Percentiles rank a stretch among this genome's conserved stretches.
phyloP scores from a whole-genome alignment of 2,797 vertebrate species.

The Lacerta bilineata region DNA sequence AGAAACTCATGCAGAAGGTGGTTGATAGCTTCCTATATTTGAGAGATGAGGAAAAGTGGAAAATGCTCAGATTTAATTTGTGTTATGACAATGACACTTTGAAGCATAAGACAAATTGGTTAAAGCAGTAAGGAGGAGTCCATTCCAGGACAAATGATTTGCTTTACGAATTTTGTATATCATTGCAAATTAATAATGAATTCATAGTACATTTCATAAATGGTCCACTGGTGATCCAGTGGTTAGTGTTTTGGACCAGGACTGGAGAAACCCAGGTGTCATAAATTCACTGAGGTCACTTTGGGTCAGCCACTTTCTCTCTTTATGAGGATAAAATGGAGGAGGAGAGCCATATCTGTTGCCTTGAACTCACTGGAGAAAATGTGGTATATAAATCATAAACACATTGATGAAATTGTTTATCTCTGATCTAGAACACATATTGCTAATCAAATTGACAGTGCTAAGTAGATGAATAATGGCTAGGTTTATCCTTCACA shows the following conservation, averaged over 20 bases:
- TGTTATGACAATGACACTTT: neutral
- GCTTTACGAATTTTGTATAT: too few relatives aligned
- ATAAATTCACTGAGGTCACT: too few relatives aligned
- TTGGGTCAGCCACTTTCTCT: too few relatives aligned
- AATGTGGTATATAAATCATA: too few relatives aligned
- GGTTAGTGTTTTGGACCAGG: too few relatives aligned
- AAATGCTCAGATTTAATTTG: neutral
- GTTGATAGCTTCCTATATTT: neutral
- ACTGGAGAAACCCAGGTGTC: too few relatives aligned
- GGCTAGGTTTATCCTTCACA: neutral
- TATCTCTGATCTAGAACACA: neutral
- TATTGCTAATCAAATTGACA: conserved; percentile 30
- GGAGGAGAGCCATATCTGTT: too few relatives aligned
- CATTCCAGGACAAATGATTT: neutral
- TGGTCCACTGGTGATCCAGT: too few relatives aligned
- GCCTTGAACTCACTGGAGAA: too few relatives aligned
- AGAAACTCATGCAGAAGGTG: neutral
- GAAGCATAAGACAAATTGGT: neutral
- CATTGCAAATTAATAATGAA: neutral
- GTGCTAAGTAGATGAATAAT: neutral
- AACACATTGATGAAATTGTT: neutral
- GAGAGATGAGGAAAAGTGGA: neutral
- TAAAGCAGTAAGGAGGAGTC: neutral
- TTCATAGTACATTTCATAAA: too few relatives aligned
- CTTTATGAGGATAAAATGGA: too few relatives aligned